Percentiles rank a stretch among this genome's conserved stretches.
Evolutionary conservation across 2,113 vertebrate species (phyloP).

Genomic region (Nycticryphes semicollaris): DNA sequence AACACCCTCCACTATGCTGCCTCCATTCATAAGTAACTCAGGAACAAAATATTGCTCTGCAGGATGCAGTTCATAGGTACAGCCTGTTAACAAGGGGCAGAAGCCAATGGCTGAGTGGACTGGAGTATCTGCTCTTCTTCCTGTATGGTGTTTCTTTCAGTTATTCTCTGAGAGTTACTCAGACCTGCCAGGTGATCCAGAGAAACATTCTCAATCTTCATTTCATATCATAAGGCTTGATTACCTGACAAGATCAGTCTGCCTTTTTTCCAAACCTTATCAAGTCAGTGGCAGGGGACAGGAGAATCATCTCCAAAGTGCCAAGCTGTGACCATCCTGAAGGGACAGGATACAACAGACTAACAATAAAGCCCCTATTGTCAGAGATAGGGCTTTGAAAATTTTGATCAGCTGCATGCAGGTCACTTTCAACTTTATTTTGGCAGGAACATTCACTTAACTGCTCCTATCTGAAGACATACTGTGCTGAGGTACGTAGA

Average conservation of each 20-base stretch:
- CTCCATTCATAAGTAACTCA: not conserved
- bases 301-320: not conserved
- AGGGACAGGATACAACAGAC: not conserved
- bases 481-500: not conserved
- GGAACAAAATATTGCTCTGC: not conserved
- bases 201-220: not conserved
- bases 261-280: not conserved
- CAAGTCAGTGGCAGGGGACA: not conserved
- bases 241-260: not conserved
- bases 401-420: not conserved
- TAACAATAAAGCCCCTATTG: not conserved
- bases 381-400: not conserved
- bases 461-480: not conserved
- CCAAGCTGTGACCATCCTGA: not conserved
- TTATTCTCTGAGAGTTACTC: not conserved
- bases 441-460: not conserved
- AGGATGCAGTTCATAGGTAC: not conserved
- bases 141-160: not conserved
- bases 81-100: not conserved
- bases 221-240: not conserved
- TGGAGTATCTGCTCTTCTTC: not conserved
- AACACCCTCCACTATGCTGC: not conserved
- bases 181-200: not conserved
- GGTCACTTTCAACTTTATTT: not conserved
- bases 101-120: not conserved